Conservation (phyloP, 1,140 invertebrate species). For the Lepidurus arcticus region DNA sequence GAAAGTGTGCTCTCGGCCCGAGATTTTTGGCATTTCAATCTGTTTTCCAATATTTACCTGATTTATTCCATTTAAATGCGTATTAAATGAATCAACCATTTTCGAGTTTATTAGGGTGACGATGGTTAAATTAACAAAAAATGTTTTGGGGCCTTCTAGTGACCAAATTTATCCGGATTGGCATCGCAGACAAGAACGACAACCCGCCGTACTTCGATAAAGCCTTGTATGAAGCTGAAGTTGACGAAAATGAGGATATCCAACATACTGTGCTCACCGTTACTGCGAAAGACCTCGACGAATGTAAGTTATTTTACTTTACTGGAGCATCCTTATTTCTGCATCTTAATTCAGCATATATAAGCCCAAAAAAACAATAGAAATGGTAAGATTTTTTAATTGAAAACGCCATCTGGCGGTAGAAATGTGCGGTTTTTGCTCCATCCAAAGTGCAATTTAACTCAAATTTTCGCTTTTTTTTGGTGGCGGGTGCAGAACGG, state of each 20-base stretch:
- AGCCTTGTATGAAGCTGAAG: slow-evolving; percentile 88
- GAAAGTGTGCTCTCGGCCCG: not conserved
- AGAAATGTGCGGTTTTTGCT: not conserved
- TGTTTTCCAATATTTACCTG: too few relatives aligned
- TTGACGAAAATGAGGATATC: slow-evolving; percentile 96
- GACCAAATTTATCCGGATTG: slow-evolving; percentile 52
- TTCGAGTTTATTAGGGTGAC: too few relatives aligned
- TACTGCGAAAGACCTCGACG: slow-evolving; percentile 96
- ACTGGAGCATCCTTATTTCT: slow-evolving; percentile 26
- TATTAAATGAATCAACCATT: too few relatives aligned
- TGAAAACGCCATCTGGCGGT: not conserved
- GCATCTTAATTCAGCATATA: not conserved
- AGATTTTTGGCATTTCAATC: not conserved
- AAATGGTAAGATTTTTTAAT: not conserved
- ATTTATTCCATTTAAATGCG: too few relatives aligned
- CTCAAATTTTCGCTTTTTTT: not conserved
- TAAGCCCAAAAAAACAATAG: not conserved
- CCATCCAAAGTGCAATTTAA: not conserved
- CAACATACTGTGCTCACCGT: slow-evolving; percentile 93
- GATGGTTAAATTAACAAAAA: not conserved
- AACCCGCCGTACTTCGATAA: slow-evolving; percentile 96
- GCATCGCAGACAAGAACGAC: slow-evolving; percentile 83
- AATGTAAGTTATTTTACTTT: slow-evolving; percentile 69
- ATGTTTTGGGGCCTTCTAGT: slow-evolving; percentile 41
- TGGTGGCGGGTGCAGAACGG: too few relatives aligned